Conservation (phyloP, 2,797 vertebrate genomes). For the Myotis daubentonii region DNA sequence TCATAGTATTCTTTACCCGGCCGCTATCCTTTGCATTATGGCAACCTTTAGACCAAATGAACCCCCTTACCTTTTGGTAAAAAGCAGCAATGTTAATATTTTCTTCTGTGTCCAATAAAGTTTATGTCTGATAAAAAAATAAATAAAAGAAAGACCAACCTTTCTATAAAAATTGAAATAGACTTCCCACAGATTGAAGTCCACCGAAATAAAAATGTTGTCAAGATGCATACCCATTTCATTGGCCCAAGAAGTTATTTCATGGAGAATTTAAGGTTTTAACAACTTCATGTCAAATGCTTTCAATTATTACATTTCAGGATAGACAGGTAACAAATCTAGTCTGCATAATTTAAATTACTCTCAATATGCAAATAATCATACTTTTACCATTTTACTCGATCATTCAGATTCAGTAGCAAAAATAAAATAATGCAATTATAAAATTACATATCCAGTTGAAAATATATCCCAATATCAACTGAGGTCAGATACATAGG, state of each 20-base stretch:
- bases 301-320: background rate
- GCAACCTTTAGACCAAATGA: background rate
- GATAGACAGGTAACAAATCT: background rate
- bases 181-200: background rate
- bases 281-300: background rate
- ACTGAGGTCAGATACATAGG: background rate
- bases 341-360: background rate
- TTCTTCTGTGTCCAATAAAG: background rate
- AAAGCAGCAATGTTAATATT: background rate
- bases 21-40: background rate
- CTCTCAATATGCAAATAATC: background rate
- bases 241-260: background rate
- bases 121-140: background rate
- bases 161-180: background rate
- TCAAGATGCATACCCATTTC: background rate
- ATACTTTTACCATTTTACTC: background rate
- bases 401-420: background rate
- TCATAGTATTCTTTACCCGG: background rate
- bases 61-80: background rate
- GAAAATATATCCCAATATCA: background rate
- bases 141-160: background rate
- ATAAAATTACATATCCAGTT: background rate
- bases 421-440: background rate
- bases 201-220: background rate
- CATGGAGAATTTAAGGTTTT: background rate